Evolutionary conservation across 2,113 vertebrate genomes (phyloP), one percentile per base, ranked within the genome.

Genomic region (Spermophilus dauricus): DNA sequence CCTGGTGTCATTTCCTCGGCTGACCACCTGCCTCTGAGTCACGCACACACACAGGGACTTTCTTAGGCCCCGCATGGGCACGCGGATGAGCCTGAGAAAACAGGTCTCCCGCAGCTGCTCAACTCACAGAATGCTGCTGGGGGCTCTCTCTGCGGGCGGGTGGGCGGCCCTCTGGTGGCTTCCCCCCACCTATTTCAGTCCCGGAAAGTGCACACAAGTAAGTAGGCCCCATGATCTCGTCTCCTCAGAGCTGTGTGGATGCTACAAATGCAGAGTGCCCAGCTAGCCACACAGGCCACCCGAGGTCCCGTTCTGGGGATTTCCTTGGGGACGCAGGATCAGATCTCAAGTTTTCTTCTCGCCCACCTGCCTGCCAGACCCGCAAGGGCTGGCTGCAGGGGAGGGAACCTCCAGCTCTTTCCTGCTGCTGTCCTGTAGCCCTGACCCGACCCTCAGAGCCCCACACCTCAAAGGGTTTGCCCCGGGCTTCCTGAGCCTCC

Each of bases 71-170:
- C 18, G 18, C 2, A 4, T 1, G 5, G 17, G 61, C 14, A 13
- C 0, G 0, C 0, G 1, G 67, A 37, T 0, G 4, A 30, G 10
- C 37, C 30, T 28, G 24, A 10, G 48, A 37, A 75, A 39, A 10
- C 16, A 5, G 26, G 30, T 48, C 58, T 75, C 72, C 12, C 26
- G n/a, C 20, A 9, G 69, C n/a, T 26, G 4, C 37, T 26, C 20
- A 65, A 26, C 58, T 24, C 58, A 61, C 61, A 63, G 4, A 63
- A 24, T 11, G 61, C 58, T 61, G 56, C 5, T 0, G 56, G 56
- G 56, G 56, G 58, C 58, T 2, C 6, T 24, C 22, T 24, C 58
- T 61, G 58, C 58, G 56, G n/a, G 56, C 16, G 56, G 58, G 7
- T 2, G 22, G 58, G 6, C 2, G 22, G 9, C 22, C 58, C 58